Percentiles rank a stretch among this genome's conserved stretches.
Conservation (phyloP, 2,113 vertebrate species). For the Mormoops blainvillei region DNA sequence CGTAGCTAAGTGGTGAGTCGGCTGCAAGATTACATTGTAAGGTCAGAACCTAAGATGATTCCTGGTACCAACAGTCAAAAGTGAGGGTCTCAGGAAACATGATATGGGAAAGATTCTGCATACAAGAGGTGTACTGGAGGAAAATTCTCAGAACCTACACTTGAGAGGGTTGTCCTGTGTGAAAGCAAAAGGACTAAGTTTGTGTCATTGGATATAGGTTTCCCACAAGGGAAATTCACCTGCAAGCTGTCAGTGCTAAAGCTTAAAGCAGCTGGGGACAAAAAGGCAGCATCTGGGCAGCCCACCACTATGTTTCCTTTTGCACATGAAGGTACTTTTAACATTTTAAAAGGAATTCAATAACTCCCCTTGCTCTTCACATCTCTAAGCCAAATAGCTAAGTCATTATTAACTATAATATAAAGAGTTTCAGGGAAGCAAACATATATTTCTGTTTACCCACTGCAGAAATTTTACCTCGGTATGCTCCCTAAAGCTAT, state of each 20-base stretch:
- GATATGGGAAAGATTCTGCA: not conserved
- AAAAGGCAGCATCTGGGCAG: not conserved
- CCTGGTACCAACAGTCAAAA: not conserved
- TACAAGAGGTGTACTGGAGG: not conserved
- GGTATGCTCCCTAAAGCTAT: not conserved
- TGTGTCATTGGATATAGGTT: not conserved
- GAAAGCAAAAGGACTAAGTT: not conserved
- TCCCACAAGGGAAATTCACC: not conserved
- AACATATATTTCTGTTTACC: not conserved
- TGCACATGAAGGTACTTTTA: not conserved
- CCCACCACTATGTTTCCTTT: not conserved
- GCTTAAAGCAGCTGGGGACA: not conserved
- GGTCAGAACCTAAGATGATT: not conserved
- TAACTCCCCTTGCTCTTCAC: not conserved
- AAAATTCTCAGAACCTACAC: not conserved
- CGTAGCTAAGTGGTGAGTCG: not conserved
- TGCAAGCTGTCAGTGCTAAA: not conserved
- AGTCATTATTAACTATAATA: not conserved
- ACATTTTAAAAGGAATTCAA: not conserved
- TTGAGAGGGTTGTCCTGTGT: not conserved
- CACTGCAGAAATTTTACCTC: not conserved
- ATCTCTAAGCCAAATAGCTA: not conserved
- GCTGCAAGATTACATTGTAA: not conserved
- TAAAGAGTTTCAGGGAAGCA: not conserved
- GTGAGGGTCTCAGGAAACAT: not conserved